Evolutionary conservation across 1,140 invertebrate genomes (phyloP).

Genomic region (Cydia amplana): DNA sequence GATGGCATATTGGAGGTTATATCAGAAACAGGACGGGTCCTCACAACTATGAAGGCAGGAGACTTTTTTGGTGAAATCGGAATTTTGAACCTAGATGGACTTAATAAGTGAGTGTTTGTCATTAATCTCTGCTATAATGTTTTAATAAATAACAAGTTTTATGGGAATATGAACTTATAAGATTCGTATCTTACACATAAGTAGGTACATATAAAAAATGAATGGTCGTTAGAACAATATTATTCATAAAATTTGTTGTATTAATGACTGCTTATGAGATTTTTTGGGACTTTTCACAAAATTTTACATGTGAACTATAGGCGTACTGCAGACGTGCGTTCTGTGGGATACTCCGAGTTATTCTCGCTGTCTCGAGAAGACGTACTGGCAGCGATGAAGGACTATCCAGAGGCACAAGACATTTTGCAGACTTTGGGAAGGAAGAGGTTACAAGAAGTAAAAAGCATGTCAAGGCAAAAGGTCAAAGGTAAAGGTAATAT

Average conservation of each 20-base stretch:
- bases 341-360: slow-evolving; percentile 96
- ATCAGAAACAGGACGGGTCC: slow-evolving; percentile 94
- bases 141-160: slow-evolving; percentile 12
- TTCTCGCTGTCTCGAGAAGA: slow-evolving; percentile 98
- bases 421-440: slow-evolving; percentile 92
- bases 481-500: slow-evolving; percentile 56
- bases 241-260: no score
- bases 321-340: slow-evolving; percentile 96
- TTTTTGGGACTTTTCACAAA: background rate
- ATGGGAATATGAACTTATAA: no score
- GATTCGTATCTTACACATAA: no score
- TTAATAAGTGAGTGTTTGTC: slow-evolving; percentile 90
- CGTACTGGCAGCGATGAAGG: slow-evolving; percentile 95
- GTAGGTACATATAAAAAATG: no score
- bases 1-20: slow-evolving; percentile 98
- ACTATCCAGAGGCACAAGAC: slow-evolving; percentile 97
- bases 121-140: slow-evolving; percentile 6
- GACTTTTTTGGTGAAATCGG: slow-evolving; percentile 99
- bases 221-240: no score
- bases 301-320: slow-evolving; percentile 76
- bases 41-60: slow-evolving; percentile 97
- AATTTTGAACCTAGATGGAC: slow-evolving; percentile 95
- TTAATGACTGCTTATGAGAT: no score
- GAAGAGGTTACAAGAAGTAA: slow-evolving; percentile 92
- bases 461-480: slow-evolving; percentile 69